Evolutionary conservation across 2,113 vertebrate genomes (phyloP), one percentile per base, ranked within the genome.

Genomic region (Campylorhamphus procurvoides): DNA sequence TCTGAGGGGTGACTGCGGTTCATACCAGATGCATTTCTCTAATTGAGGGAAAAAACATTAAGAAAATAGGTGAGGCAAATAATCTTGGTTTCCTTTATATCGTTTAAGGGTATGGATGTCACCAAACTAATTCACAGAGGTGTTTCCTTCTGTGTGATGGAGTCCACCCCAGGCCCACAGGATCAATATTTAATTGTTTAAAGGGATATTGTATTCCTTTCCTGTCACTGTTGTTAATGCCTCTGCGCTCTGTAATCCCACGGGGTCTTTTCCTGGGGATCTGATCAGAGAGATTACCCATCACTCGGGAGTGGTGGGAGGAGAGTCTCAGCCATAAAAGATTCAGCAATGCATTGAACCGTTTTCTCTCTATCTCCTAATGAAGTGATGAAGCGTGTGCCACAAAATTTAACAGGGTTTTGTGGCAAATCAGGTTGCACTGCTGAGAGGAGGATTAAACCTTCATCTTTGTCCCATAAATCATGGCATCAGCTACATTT

Each of bases 121-220:
- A 78, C 90, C 85, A 89, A 81, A 87, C 83, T 87, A 90, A 94
- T 96, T 89, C 92, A 27, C 90, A 46, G 85, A 95, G 94, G 93
- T 94, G 93, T 96, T 96, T 90, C 94, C 96, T 95, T 92, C 80
- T 93, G 85, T 87, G 90, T 84, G 92, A 93, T 94, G 96, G 90
- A 96, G 96, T 94, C 94, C 86, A 92, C 90, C 92, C 64, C 76
- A 33, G 92, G 80, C 92, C 92, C 4, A 2, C 85, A 94, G 88
- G 96, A 96, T 94, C 96, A 92, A 96, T 96, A 96, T 93, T 89
- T 97, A 96, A 96, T 96, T 97, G 96, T 96, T 96, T 90, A 93
- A 96, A 90, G 96, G 96, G 96, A 95, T 96, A 95, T 96, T 95
- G 96, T 92, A 95, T 96, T 96, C 96, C 94, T 94, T 96, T 93